Conservation (phyloP, 2,888 invertebrate genomes). For the Athripsodes cinereus region DNA sequence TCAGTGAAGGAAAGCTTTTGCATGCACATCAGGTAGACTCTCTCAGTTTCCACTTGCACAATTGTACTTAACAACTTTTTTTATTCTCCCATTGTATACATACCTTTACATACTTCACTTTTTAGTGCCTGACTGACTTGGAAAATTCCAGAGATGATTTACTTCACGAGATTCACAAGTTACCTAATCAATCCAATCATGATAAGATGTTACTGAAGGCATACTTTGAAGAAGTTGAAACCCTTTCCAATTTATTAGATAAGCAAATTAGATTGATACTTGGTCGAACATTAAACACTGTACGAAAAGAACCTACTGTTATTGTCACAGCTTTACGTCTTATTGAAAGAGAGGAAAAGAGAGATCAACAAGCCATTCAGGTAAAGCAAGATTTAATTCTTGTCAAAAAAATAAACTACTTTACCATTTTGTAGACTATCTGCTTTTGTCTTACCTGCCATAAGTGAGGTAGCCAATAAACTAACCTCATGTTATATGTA, state of each 20-base stretch:
- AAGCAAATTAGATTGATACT: constrained; percentile 88
- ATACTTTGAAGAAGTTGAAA: constrained; percentile 94
- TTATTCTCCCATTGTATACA: too few relatives aligned
- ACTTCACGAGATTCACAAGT: constrained; percentile 86
- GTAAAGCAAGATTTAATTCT: constrained; percentile 30
- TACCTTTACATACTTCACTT: too few relatives aligned
- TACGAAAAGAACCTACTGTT: constrained; percentile 88
- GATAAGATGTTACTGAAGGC: constrained; percentile 91
- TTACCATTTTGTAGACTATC: too few relatives aligned
- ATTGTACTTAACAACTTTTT: too few relatives aligned
- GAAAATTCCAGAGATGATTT: constrained; percentile 96
- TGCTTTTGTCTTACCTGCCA: too few relatives aligned
- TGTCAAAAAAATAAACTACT: too few relatives aligned
- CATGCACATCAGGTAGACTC: constrained; percentile 78
- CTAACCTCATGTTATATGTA: too few relatives aligned
- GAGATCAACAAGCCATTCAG: constrained; percentile 80
- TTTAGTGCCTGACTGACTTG: constrained; percentile 82
- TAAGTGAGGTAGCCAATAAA: too few relatives aligned
- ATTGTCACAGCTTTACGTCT: constrained; percentile 95
- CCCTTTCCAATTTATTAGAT: constrained; percentile 79
- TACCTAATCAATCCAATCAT: constrained; percentile 84
- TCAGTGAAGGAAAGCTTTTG: constrained; percentile 89
- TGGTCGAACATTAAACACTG: constrained; percentile 86
- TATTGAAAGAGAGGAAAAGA: constrained; percentile 94
- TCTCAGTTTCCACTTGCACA: too few relatives aligned